Evolutionary conservation across 92 coral and sea anemone species (phyloP).

Genomic region (Porites rus): DNA sequence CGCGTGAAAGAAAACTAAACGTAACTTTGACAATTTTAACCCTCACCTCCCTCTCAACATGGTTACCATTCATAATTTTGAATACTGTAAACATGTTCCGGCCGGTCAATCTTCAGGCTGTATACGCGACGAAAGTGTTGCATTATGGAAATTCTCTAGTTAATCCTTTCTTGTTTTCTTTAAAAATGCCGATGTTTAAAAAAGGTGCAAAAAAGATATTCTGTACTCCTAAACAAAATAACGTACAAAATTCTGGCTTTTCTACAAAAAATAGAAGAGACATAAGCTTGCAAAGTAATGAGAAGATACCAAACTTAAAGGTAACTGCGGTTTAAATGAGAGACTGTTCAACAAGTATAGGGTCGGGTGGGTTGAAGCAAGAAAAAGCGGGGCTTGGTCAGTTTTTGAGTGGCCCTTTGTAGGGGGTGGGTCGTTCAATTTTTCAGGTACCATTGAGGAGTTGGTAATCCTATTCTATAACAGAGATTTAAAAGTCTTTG

Average conservation of each 20-base stretch:
- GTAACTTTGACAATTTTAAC: constrained; percentile 44
- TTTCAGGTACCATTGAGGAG: too few relatives aligned
- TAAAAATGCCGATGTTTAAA: constrained; percentile 44
- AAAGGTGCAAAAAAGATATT: constrained; percentile 22
- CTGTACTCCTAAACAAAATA: not conserved
- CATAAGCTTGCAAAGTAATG: not conserved
- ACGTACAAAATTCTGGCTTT: not conserved
- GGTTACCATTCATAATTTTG: constrained; percentile 43
- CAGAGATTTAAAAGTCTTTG: too few relatives aligned
- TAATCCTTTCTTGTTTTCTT: constrained; percentile 46
- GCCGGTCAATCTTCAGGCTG: constrained; percentile 19
- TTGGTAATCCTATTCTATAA: too few relatives aligned
- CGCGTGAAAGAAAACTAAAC: constrained; percentile 44
- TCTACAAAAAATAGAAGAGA: not conserved
- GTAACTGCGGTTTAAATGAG: too few relatives aligned
- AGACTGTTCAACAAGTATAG: too few relatives aligned
- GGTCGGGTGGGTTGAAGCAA: too few relatives aligned
- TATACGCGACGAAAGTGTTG: constrained; percentile 22
- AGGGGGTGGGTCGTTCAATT: too few relatives aligned
- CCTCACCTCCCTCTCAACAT: constrained; percentile 37
- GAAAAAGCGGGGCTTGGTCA: too few relatives aligned
- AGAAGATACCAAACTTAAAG: too few relatives aligned
- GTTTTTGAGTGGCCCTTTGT: too few relatives aligned
- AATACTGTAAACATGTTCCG: constrained; percentile 37
- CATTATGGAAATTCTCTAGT: constrained; percentile 49